Base-by-base conservation (phyloP, 1,140 invertebrate genomes). In the Zaprionus ghesquierei region DNA sequence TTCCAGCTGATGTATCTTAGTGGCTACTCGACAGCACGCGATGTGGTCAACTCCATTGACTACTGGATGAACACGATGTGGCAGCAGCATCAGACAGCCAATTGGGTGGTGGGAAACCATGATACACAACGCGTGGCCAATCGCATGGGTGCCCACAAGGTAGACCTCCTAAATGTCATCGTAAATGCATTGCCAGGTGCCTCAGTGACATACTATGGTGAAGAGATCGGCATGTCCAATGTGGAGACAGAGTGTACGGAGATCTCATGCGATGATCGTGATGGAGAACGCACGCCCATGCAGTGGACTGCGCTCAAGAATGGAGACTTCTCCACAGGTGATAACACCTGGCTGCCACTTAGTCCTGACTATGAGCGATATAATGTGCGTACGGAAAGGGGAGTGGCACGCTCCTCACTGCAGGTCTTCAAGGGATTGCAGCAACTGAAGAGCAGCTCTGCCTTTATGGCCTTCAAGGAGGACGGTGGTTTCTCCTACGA, bases 161-260 rank as follows among this genome's bases (percentile, higher is more conserved):
- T 95, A 0, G 95, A 96, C 86, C 93, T 93, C 0, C 87, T 96
- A 13, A 94, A 95, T 72, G 95, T 96, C 91, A 91, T 97, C 25
- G 93, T 94, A 3, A 90, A 96, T 33, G 75, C 96, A 0, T 79
- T 97, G 20, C 95, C 96, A 12, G 96, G 96, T 0, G 94, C 95
- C 9, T 93, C 94, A 1, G 93, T 97, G 1, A 95, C 95, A 60
- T 97, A 97, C 89, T 95, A 97, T 92, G 96, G 96, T 5, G 96
- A 97, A 90, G 97, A 97, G 92, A 94, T 97, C 23, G 96, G 95
- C 1, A 97, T 97, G 95, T 89, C 93, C 20, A 94, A 97, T 90
- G 94, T 93, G 4, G 61, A 74, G 2, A 91, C 94, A 0, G 84
- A 91, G 10, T 95, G 92, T 90, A 87, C 93, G 5, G 92, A 93